Evolutionary conservation across 1,140 invertebrate species (phyloP).

Genomic region (Meloidogyne exigua): DNA sequence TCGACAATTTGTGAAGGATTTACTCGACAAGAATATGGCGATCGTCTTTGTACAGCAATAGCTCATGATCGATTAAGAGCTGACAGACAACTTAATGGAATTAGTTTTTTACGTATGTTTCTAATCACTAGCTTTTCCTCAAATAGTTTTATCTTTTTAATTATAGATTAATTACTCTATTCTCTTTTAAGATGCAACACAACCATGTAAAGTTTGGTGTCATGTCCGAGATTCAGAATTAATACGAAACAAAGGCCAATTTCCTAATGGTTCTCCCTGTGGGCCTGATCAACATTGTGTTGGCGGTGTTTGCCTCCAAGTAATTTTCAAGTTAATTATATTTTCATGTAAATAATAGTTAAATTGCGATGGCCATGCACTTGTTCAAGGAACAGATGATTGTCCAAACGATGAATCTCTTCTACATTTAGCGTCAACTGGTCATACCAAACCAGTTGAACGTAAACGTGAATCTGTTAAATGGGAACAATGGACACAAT

Average conservation of each 20-base stretch:
- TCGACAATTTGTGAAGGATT: constrained; percentile 51
- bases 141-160: no score
- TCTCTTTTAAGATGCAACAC: constrained; percentile 51
- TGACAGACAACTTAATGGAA: constrained; percentile 57
- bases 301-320: constrained; percentile 50
- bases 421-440: not conserved
- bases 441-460: not conserved
- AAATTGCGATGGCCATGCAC: constrained; percentile 23
- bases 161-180: not conserved
- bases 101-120: constrained; percentile 54
- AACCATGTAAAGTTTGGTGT: constrained; percentile 64
- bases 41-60: constrained; percentile 56
- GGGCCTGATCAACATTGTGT: constrained; percentile 58
- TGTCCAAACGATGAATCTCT: constrained; percentile 7
- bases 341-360: not conserved
- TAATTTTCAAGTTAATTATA: not conserved
- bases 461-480: constrained; percentile 34
- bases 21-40: constrained; percentile 57
- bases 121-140: no score
- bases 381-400: constrained; percentile 16
- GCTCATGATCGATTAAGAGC: constrained; percentile 52
- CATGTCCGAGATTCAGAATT: constrained; percentile 59
- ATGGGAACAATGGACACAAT: constrained; percentile 43
- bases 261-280: constrained; percentile 62
- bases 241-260: constrained; percentile 63